Conservation (phyloP, 2,888 invertebrate species). For the Callyntrura guangdongensis region DNA sequence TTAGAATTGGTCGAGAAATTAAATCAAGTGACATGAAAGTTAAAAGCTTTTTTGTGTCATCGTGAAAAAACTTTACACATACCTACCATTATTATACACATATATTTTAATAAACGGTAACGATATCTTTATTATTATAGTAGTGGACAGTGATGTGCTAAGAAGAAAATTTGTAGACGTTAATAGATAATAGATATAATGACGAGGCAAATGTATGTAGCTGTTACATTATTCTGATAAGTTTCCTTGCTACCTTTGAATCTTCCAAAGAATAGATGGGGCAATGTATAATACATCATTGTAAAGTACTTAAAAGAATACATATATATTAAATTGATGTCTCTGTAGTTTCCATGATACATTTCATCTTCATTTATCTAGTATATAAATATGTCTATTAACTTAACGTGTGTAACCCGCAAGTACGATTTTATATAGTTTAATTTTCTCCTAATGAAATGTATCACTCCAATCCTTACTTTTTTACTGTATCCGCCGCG, state of each 20-base stretch:
- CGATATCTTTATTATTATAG: conserved; percentile 9
- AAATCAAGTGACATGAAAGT: no score
- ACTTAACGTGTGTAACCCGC: no score
- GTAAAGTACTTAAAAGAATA: no score
- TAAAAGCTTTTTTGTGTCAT: background rate
- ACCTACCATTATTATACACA: background rate
- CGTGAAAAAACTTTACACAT: background rate
- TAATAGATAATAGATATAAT: background rate
- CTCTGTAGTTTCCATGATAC: background rate
- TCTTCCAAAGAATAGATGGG: background rate
- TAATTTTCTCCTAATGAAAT: no score
- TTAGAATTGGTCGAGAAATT: no score
- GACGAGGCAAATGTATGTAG: background rate
- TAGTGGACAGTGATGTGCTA: background rate
- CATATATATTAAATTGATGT: background rate
- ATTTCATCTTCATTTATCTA: background rate
- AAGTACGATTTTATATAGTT: no score
- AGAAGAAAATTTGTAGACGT: no score
- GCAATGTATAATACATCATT: background rate
- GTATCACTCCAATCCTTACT: no score
- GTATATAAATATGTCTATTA: background rate
- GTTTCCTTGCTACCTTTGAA: background rate
- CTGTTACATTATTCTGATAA: background rate
- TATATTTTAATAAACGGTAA: background rate
- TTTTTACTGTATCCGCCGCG: no score